Percentiles rank a stretch among this genome's conserved stretches.
phyloP scores from a whole-genome alignment of 2,113 vertebrate genomes.

The Leucoraja erinaceus region DNA sequence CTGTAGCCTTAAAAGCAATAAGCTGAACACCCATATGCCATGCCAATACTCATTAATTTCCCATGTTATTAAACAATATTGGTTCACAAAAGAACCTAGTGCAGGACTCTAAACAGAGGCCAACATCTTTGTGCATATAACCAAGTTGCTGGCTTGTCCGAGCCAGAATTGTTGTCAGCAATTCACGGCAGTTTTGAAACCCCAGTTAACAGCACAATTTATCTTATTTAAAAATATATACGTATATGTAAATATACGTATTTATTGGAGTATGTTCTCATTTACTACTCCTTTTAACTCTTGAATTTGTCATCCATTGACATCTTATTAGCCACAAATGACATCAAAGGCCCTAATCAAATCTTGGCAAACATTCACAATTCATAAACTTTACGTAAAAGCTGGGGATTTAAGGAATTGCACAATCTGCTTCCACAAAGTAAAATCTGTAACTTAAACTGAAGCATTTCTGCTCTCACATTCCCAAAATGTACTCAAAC shows the following conservation, averaged over 20 bases:
- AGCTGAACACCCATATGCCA: conserved; percentile 4
- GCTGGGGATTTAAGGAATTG: neutral
- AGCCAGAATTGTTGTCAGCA: neutral
- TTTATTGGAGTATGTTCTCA: neutral
- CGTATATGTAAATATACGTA: too few relatives aligned
- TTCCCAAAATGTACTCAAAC: neutral
- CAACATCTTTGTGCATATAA: neutral
- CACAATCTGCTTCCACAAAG: neutral
- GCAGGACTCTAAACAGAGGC: neutral
- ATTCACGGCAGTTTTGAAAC: neutral
- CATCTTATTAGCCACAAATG: neutral
- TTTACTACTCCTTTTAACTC: neutral
- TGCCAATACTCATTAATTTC: neutral
- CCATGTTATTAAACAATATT: neutral
- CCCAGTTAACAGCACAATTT: neutral
- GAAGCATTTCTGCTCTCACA: neutral
- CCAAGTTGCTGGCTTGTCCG: neutral
- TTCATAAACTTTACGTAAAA: neutral
- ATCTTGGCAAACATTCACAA: neutral
- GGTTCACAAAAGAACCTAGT: conserved; percentile 6
- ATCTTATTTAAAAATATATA: neutral
- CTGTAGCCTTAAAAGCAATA: conserved; percentile 12
- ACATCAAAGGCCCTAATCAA: neutral
- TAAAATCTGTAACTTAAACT: neutral
- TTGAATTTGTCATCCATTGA: neutral